Evolutionary conservation across 2,797 vertebrate species (phyloP), one percentile per base, ranked within the genome.

Genomic region (Falco biarmicus): DNA sequence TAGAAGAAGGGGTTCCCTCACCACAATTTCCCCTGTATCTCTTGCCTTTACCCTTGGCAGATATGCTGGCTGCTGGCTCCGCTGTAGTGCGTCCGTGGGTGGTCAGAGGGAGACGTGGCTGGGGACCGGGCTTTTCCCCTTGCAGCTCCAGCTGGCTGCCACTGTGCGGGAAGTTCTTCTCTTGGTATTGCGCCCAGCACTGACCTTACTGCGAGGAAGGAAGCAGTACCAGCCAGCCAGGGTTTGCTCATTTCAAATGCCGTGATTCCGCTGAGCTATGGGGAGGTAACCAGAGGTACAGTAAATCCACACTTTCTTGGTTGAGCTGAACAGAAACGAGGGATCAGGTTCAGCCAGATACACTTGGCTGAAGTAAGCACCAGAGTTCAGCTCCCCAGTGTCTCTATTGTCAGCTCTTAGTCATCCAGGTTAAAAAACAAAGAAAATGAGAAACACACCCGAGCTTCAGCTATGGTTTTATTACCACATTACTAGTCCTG

Each of bases 271-370:
- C 0, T 0, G 3, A 79, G 59, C 66, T 79, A 0, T 19, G 31
- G 31, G 45, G 66, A 88, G 53, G 65, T 53, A 63, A 26, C 48
- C 37, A 53, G 57, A 32, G 34, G 26, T 71, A 14, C 51, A 65
- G 43, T 29, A 94, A 75, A 77, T 74, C 68, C 53, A 14, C 0
- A 0, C 21, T 77, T 51, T 56, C 86, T 56, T 79, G 71, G 20
- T 54, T 90, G 89, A 83, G 66, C 83, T 81, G 83, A 87, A 63
- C 66, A 86, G 77, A 93, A 73, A 87, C 1, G 1, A 64, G 79
- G 70, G 93, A 93, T 94, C 94, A 91, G 88, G 91, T 94, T 96
- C 85, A 89, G 65, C 94, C 93, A 94, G 94, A 95, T 96, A 84
- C 56, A 22, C 77, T 61, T 82, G 63, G 54, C 77, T 73, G 76